These are phyloP conservation scores for Meloidogyne exigua DNA, from an alignment of 1,140 invertebrate genomes.

Conservation along the genomic window DNA sequence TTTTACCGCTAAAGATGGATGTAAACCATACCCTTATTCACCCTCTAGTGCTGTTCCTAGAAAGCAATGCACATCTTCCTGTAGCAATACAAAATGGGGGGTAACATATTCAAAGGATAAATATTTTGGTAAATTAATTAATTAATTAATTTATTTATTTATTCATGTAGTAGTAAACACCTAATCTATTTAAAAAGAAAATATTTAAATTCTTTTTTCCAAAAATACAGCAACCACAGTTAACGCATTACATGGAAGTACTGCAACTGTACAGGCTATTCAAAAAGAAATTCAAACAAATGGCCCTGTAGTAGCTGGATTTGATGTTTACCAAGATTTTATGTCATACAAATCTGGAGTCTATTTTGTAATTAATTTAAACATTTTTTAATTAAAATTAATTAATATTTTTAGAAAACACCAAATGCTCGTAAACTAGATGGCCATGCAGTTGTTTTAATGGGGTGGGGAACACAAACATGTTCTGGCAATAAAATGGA, in stretches of 20 bases:
- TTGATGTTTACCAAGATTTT: slow-evolving; percentile 82
- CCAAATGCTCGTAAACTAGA: neutral
- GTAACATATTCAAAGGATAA: neutral
- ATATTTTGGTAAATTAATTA: neutral
- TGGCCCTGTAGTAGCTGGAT: slow-evolving; percentile 84
- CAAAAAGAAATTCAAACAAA: slow-evolving; percentile 79
- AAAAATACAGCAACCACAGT: neutral
- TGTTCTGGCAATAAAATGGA: neutral
- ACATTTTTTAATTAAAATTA: no score
- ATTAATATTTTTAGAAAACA: no score
- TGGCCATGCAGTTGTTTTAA: slow-evolving; percentile 5
- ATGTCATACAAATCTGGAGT: slow-evolving; percentile 75
- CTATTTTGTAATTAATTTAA: slow-evolving; percentile 67
- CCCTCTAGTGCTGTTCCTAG: neutral
- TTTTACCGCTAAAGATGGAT: neutral
- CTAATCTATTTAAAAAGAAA: no score
- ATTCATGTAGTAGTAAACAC: no score
- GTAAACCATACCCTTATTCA: slow-evolving; percentile 25
- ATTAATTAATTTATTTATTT: no score
- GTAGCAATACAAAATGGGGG: neutral
- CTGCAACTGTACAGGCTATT: slow-evolving; percentile 68
- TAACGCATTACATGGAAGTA: neutral
- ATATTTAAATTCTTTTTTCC: no score
- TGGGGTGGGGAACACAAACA: slow-evolving; percentile 11
- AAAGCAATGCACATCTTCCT: neutral